phyloP scores from a whole-genome alignment of 2,888 invertebrate species.

The Drosophila kokeensis region DNA sequence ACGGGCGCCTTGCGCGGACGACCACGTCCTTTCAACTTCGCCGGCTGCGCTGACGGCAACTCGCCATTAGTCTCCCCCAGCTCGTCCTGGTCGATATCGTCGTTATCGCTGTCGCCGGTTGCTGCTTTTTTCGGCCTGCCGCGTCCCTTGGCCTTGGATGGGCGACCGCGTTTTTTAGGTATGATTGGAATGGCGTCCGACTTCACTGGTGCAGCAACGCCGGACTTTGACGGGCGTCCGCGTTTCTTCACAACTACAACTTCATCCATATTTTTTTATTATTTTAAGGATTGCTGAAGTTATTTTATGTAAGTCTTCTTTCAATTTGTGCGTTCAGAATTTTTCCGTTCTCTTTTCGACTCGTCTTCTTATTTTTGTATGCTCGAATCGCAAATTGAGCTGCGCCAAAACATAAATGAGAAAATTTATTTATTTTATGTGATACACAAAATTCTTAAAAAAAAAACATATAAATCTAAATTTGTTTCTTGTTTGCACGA shows the following conservation, averaged over 20 bases:
- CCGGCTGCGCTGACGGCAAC: background rate
- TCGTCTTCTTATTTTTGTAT: constrained; percentile 33
- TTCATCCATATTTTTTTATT: constrained; percentile 51
- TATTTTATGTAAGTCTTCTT: constrained; percentile 9
- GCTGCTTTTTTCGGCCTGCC: constrained; percentile 63
- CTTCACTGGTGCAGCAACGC: constrained; percentile 16
- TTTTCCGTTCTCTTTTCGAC: constrained; percentile 16
- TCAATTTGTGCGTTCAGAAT: background rate
- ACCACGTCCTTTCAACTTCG: constrained; percentile 68
- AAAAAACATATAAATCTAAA: background rate
- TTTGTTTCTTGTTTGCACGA: background rate
- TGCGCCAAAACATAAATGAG: constrained; percentile 16
- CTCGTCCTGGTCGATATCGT: constrained; percentile 52
- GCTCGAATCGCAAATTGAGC: constrained; percentile 11
- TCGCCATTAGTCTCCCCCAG: constrained; percentile 37
- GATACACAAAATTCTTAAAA: background rate
- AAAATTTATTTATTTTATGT: background rate
- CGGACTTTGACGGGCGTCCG: constrained; percentile 58
- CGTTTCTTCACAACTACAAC: constrained; percentile 53
- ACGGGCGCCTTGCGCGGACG: constrained; percentile 65
- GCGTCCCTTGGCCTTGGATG: constrained; percentile 64
- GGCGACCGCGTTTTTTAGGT: constrained; percentile 79
- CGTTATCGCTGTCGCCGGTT: constrained; percentile 25
- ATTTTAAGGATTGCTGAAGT: background rate
- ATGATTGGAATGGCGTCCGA: constrained; percentile 42